Evolutionary conservation across 1,140 invertebrate genomes (phyloP).

Genomic region (Aphis gossypii): DNA sequence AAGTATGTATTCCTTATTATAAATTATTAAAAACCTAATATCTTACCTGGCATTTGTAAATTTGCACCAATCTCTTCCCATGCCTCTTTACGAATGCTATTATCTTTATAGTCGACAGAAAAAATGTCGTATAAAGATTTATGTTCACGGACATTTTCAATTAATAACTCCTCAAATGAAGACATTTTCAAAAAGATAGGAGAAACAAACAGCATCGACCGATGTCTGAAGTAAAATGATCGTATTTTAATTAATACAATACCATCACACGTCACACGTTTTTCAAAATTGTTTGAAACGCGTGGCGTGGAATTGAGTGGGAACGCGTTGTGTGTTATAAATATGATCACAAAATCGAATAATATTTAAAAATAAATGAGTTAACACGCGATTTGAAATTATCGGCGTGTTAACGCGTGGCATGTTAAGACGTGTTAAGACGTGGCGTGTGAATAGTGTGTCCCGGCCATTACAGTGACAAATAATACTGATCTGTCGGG

Average conservation of each 20-base stretch:
- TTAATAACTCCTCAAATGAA: not conserved
- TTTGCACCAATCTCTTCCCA: not conserved
- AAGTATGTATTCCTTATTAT: too few relatives aligned
- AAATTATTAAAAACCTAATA: not conserved
- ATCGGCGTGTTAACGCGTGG: not conserved
- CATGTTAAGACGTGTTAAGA: not conserved
- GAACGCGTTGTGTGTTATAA: not conserved
- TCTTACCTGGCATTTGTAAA: not conserved
- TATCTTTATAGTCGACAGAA: not conserved
- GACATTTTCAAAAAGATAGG: not conserved
- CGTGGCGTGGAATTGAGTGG: not conserved
- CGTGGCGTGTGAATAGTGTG: not conserved
- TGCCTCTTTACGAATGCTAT: not conserved
- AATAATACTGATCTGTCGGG: too few relatives aligned
- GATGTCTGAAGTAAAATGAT: not conserved
- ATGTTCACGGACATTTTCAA: not conserved
- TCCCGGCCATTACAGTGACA: too few relatives aligned
- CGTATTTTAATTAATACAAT: not conserved
- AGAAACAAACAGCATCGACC: not conserved
- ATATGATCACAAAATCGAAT: not conserved
- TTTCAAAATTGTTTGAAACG: constrained; percentile 19
- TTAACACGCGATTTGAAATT: not conserved
- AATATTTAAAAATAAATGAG: not conserved
- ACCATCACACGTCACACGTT: not conserved
- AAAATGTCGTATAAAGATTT: not conserved